Evolutionary conservation across 2,888 invertebrate species (phyloP), one percentile per base, ranked within the genome.

Genomic region (Pristionchus entomophagus): DNA sequence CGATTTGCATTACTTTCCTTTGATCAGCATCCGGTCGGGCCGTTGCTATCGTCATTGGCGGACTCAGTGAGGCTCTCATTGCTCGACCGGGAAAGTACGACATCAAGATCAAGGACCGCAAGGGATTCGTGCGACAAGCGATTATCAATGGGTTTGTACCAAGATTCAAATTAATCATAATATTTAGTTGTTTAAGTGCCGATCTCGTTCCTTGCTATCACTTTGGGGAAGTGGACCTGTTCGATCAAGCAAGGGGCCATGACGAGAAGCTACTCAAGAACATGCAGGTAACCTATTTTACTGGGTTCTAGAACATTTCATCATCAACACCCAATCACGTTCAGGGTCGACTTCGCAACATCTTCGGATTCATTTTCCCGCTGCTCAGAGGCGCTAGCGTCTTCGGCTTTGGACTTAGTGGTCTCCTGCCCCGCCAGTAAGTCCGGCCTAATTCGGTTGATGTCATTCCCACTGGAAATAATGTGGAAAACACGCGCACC

Each of bases 201-300:
- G 49, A 51, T 49, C 83, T 84, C 65, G 83, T 84, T 26, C 83
- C 83, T 14, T 65, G 65, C 49, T 84, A 84, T 65, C 83, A 84
- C 49, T 84, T 84, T 49, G 83, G 83, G 10, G 83, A 84, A 19
- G 38, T 59, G 17, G 41, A 62, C 14, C 19, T 65, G 2, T 84
- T 49, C 26, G 65, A 65, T 32, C 41, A 65, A 5, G 65, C 41
- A 17, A 45, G 12, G 17, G 83, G 83, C 45, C 22, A 19, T 19
- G 65, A 84, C 35, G 83, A 84, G 49, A 62, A 65, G 26, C 1
- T 0, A 14, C 32, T 84, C 29, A 84, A 84, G 32, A 84, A 17
- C 32, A 84, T 84, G 83, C 83, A 65, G 62, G 62, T 84, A 17
- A 4, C 5, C 17, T 35, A 69, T 29, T 69, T 26, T 29, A 26